Evolutionary conservation across 2,888 invertebrate species (phyloP), one percentile per base, ranked within the genome.

Genomic region (Gari tellinella): DNA sequence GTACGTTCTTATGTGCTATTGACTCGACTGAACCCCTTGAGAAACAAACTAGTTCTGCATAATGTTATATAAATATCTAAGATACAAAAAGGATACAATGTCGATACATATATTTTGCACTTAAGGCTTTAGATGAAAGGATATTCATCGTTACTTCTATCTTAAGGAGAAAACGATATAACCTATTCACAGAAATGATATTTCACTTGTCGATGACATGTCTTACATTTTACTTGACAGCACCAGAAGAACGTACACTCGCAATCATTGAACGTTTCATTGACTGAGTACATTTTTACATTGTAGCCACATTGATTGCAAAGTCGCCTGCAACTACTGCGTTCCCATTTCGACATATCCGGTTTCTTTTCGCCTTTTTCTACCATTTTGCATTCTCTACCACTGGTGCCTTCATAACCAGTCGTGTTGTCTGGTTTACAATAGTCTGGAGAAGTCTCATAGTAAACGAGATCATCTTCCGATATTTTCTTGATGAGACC

Each of bases 221-320:
- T 89, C 2, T 94, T 93, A 83, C 94, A 94, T 49, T 92, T 92
- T 14, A 94, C 93, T 10, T 93, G 91, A 82, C 94, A 94, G 82
- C 94, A 94, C 94, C 94, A 94, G 15, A 92, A 88, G 85, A 94
- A 94, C 57, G 90, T 93, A 86, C 94, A 94, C 81, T 94, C 93
- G 86, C 94, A 94, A 23, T 92, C 91, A n/a, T n/a, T n/a, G 1
- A 86, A 89, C 56, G 90, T 90, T n/a, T 92, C 60, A 10, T 46
- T 55, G 14, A 15, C 37, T 19, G 72, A 65, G 26, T 68, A 61
- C 40, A 91, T 91, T 15, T 90, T 89, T 0, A 94, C 93, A 8
- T 90, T 90, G 62, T 93, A 91, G 15, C 94, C 94, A 80, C 94
- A 94, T 43, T 91, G 88, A 41, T 92, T 91, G 82, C 94, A 95